Evolutionary conservation across 2,797 vertebrate species (phyloP).

Genomic region (Falco novaeseelandiae): DNA sequence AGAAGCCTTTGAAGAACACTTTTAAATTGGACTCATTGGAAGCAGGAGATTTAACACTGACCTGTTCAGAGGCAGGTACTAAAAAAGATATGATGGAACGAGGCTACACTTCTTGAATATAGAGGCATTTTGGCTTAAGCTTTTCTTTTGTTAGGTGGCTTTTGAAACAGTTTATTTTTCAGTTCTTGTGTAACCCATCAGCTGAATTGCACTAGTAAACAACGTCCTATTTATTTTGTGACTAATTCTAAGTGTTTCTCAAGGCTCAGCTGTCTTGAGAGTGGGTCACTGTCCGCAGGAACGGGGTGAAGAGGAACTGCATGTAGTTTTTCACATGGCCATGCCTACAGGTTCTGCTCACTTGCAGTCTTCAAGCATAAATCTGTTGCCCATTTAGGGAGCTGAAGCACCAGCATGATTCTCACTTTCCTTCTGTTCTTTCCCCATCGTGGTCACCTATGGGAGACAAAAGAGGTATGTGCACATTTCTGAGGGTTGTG

Average conservation of each 20-base stretch:
- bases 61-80: not conserved
- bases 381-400: not conserved
- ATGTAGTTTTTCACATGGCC: accelerated
- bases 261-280: not conserved
- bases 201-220: not conserved
- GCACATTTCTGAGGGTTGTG: accelerated
- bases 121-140: not conserved
- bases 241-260: not conserved
- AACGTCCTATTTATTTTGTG: not conserved
- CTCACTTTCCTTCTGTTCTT: not conserved
- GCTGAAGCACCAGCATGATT: not conserved
- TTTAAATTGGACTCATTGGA: not conserved
- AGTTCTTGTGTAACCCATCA: not conserved
- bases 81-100: not conserved
- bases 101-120: not conserved
- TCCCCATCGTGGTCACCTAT: not conserved
- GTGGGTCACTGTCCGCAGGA: not conserved
- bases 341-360: accelerated
- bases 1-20: conserved; percentile 50
- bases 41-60: not conserved
- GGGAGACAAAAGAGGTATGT: not conserved
- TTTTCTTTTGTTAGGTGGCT: not conserved
- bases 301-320: not conserved
- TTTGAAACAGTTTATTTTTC: not conserved
- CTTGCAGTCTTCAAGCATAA: not conserved